phyloP scores from a whole-genome alignment of 2,797 vertebrate genomes.

The Dicrostonyx torquatus region DNA sequence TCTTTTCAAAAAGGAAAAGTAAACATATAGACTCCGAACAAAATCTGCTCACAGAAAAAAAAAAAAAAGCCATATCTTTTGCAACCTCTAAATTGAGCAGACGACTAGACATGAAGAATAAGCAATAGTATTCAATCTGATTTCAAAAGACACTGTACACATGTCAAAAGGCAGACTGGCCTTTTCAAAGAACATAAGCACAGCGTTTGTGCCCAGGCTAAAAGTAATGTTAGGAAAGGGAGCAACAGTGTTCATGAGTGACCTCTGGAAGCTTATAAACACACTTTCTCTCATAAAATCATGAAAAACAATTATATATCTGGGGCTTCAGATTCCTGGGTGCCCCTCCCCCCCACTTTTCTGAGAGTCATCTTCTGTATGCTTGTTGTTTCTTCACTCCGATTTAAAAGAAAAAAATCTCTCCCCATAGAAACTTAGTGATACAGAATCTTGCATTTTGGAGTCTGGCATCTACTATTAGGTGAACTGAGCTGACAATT shows the following conservation, averaged over 20 bases:
- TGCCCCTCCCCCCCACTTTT: too few relatives aligned
- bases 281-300: background rate
- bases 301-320: background rate
- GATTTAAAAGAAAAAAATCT: background rate
- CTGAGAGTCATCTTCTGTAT: too few relatives aligned
- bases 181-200: slow-evolving; percentile 35
- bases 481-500: background rate
- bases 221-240: background rate
- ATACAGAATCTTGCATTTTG: background rate
- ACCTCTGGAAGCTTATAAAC: slow-evolving; percentile 7
- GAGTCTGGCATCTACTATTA: background rate
- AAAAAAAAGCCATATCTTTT: slow-evolving; percentile 45
- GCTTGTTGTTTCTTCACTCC: background rate
- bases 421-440: background rate
- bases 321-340: background rate
- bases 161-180: slow-evolving; percentile 7
- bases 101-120: background rate
- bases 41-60: slow-evolving; percentile 11
- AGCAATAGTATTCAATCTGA: background rate
- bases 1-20: background rate
- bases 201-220: background rate
- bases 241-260: background rate
- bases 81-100: slow-evolving; percentile 26
- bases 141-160: slow-evolving; percentile 50
- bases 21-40: background rate